Conservation (phyloP, 37 sponge, comb jelly and placozoan genomes). For the Tethya wilhelma region DNA sequence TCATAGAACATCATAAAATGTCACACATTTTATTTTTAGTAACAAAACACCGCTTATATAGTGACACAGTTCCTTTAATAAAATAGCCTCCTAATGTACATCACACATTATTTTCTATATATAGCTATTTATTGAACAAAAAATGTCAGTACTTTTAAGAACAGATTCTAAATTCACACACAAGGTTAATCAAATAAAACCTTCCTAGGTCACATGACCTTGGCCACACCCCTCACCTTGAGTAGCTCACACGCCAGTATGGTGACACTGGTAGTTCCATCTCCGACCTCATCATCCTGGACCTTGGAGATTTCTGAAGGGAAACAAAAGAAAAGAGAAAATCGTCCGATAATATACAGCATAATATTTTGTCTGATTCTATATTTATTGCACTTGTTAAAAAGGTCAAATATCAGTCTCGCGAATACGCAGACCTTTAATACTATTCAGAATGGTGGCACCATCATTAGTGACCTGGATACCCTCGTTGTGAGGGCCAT, state of each 20-base stretch:
- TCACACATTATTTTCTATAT: not conserved
- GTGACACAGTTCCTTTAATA: too few relatives aligned
- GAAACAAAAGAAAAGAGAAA: too few relatives aligned
- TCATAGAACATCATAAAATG: too few relatives aligned
- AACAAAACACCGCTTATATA: too few relatives aligned
- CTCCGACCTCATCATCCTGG: constrained; percentile 98
- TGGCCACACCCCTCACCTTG: constrained; percentile 46
- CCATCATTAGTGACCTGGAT: constrained; percentile 97
- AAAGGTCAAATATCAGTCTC: too few relatives aligned
- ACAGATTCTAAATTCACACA: not conserved
- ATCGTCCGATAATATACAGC: too few relatives aligned
- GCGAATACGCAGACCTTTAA: constrained; percentile 66
- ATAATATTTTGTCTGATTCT: too few relatives aligned
- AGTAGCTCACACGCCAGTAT: constrained; percentile 96
- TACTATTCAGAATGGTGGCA: constrained; percentile 93
- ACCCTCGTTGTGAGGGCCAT: constrained; percentile 59
- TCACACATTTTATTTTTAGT: too few relatives aligned
- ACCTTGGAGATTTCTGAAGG: constrained; percentile 92
- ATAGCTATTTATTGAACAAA: not conserved
- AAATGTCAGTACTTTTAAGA: not conserved
- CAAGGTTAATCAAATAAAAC: not conserved
- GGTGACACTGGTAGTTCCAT: constrained; percentile 98
- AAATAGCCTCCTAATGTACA: not conserved
- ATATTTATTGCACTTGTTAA: too few relatives aligned
- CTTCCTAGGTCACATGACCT: not conserved